These are phyloP conservation scores for Dipodomys stephensi DNA, from an alignment of 2,113 vertebrate species.

Conservation along the genomic window DNA sequence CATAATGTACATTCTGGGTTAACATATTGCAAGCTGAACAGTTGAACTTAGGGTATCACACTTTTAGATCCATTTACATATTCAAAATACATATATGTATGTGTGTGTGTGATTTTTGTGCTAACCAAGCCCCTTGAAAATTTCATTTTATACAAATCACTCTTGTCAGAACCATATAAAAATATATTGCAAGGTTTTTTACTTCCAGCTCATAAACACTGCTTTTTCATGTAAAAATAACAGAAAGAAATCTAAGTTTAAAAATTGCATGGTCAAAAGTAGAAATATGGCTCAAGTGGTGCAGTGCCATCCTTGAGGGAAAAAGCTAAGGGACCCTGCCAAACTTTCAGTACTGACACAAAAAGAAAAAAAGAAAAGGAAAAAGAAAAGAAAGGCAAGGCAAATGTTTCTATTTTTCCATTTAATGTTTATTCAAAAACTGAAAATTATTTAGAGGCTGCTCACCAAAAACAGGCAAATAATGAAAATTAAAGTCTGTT, in stretches of 20 bases:
- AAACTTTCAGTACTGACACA: too few relatives aligned
- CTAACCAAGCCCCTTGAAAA: conserved; percentile 9
- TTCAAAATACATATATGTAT: neutral
- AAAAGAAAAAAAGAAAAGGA: too few relatives aligned
- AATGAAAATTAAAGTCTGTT: conserved; percentile 38
- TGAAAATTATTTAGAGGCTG: neutral
- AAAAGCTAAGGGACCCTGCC: too few relatives aligned
- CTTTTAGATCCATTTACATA: conserved; percentile 44
- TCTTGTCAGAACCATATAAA: conserved; percentile 5
- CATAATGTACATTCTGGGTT: conserved; percentile 53
- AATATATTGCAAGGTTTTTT: neutral
- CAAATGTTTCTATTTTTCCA: neutral
- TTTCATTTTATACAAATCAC: neutral
- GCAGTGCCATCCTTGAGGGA: too few relatives aligned
- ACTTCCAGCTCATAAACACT: conserved; percentile 23
- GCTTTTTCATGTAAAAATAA: neutral
- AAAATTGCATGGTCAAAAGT: neutral
- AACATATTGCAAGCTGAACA: conserved; percentile 52
- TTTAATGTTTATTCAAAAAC: conserved; percentile 20
- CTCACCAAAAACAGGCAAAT: conserved; percentile 3
- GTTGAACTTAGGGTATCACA: conserved; percentile 29
- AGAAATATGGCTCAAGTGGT: neutral
- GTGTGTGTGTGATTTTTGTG: neutral
- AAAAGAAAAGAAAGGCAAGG: neutral
- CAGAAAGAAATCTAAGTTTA: neutral